phyloP scores from a whole-genome alignment of 2,797 vertebrate species.

The Tarsius wallacei region DNA sequence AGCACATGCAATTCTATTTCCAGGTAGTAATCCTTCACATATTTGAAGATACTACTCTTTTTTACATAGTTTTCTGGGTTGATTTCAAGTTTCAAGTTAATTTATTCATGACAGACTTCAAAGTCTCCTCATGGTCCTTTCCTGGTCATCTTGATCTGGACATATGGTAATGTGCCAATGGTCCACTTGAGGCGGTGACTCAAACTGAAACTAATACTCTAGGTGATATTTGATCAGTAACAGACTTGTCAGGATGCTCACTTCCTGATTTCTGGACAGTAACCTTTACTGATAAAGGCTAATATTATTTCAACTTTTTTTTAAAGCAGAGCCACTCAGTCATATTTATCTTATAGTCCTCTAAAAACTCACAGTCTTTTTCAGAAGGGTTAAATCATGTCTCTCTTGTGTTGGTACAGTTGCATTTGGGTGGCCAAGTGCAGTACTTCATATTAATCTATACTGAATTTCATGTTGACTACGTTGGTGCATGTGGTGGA shows the following conservation, averaged over 20 bases:
- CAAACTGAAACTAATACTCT: neutral
- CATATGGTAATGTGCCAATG: neutral
- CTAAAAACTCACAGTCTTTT: neutral
- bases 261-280: neutral
- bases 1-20: neutral
- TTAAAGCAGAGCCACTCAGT: neutral
- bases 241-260: neutral
- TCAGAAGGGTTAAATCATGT: neutral
- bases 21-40: neutral
- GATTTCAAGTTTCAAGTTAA: neutral
- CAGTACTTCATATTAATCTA: neutral
- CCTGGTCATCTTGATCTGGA: neutral
- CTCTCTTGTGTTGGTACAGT: neutral
- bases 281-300: neutral
- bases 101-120: neutral
- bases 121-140: neutral
- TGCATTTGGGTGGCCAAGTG: neutral
- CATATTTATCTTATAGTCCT: neutral
- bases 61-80: neutral
- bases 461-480: neutral
- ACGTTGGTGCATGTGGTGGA: neutral
- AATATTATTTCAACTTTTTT: neutral
- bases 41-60: neutral
- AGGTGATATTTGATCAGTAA: neutral
- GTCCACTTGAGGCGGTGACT: neutral